Evolutionary conservation across 2,797 vertebrate genomes (phyloP).

Genomic region (Pangasius krempfi): DNA sequence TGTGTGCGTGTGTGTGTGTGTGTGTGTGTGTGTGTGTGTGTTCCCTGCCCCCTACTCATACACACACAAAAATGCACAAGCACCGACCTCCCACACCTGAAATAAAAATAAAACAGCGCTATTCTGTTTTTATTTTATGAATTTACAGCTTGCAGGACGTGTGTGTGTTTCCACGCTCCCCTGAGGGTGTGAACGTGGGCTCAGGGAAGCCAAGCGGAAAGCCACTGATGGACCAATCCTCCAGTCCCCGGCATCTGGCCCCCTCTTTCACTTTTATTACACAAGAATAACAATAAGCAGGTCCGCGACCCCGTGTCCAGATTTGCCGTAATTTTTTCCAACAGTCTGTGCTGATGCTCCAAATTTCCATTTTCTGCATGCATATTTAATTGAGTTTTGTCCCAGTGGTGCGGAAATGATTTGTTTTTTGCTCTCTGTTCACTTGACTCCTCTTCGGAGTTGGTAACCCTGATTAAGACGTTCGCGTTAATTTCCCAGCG

Average conservation of each 20-base stretch:
- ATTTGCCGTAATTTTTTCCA: conserved; percentile 79
- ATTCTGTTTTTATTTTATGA: conserved; percentile 71
- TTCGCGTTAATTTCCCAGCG: conserved; percentile 89
- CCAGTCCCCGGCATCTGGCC: conserved; percentile 77
- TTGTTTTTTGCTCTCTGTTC: conserved; percentile 89
- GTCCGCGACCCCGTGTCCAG: conserved; percentile 77
- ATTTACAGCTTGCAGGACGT: conserved; percentile 70
- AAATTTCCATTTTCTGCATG: conserved; percentile 87
- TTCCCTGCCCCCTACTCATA: neutral
- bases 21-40: conserved; percentile 7
- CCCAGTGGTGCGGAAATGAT: conserved; percentile 88
- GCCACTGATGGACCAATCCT: conserved; percentile 76
- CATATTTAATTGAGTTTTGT: conserved; percentile 89
- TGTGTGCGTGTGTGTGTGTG: neutral
- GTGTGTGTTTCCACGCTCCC: conserved; percentile 34
- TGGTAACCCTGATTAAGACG: conserved; percentile 88
- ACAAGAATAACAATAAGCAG: conserved; percentile 85
- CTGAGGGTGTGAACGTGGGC: conserved; percentile 47
- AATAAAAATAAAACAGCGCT: conserved; percentile 36
- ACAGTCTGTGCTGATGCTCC: conserved; percentile 79
- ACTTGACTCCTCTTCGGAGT: conserved; percentile 89
- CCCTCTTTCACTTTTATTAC: conserved; percentile 79
- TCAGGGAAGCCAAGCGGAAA: conserved; percentile 75
- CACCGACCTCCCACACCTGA: neutral
- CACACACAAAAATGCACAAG: conserved; percentile 29